A percentile compares a stretch with the other conserved stretches of the same genome.
These are phyloP conservation scores for Vulpes lagopus DNA, from an alignment of 2,113 vertebrate genomes.

Conservation along the genomic window DNA sequence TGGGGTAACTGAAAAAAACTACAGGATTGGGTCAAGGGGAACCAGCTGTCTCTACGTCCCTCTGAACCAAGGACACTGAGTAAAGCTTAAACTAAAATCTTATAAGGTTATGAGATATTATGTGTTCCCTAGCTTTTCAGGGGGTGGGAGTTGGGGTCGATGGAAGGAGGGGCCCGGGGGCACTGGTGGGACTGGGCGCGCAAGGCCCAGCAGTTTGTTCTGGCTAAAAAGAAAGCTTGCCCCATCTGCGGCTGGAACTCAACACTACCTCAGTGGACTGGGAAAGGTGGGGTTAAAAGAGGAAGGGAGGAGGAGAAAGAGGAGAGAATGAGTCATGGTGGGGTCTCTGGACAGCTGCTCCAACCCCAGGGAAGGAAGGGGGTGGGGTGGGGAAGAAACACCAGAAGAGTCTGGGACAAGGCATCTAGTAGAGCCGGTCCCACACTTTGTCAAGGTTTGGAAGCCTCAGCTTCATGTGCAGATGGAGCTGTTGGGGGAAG, in stretches of 20 bases:
- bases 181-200: not conserved
- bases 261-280: not conserved
- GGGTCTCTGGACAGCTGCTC: conserved; percentile 34
- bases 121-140: not conserved
- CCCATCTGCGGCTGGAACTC: not conserved
- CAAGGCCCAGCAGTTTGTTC: not conserved
- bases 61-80: conserved; percentile 25
- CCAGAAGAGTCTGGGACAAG: conserved; percentile 39
- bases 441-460: not conserved
- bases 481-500: not conserved
- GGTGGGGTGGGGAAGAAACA: not conserved
- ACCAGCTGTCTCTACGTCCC: not conserved
- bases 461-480: not conserved
- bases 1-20: conserved; percentile 39
- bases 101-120: not conserved
- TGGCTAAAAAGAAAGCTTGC: conserved; percentile 36
- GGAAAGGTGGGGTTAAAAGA: conserved; percentile 37
- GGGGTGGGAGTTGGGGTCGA: not conserved
- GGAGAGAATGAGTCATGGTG: conserved; percentile 69
- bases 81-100: conserved; percentile 59
- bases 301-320: conserved; percentile 10
- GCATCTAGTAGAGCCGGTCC: not conserved
- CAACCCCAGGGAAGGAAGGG: not conserved
- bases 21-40: not conserved
- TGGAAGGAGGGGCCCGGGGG: not conserved